Conservation (phyloP, 2,113 vertebrate species). For the Manacus vitellinus region DNA sequence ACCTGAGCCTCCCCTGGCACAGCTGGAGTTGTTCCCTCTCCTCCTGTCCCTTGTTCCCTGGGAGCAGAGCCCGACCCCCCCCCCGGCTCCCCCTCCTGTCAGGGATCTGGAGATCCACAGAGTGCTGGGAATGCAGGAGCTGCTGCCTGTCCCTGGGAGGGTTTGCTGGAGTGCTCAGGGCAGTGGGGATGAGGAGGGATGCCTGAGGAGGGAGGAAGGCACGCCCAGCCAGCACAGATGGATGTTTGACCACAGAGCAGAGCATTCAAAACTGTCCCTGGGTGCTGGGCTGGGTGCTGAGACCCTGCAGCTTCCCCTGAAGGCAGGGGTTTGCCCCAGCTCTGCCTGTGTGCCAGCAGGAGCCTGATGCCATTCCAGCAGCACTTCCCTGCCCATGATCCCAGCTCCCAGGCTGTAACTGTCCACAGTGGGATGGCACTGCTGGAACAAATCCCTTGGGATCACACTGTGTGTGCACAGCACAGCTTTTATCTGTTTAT, state of each 20-base stretch:
- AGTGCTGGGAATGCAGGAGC: not conserved
- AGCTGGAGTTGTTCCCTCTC: too few relatives aligned
- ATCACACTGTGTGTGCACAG: not conserved
- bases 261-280: not conserved
- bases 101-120: not conserved
- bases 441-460: not conserved
- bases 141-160: not conserved
- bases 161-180: not conserved
- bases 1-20: too few relatives aligned
- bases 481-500: not conserved
- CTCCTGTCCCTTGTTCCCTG: too few relatives aligned
- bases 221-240: not conserved
- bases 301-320: not conserved
- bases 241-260: accelerated
- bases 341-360: too few relatives aligned
- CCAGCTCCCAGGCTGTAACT: not conserved
- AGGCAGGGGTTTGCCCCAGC: not conserved
- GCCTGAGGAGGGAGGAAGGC: not conserved
- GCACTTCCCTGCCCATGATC: not conserved
- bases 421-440: not conserved
- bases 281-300: not conserved
- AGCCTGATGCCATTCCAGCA: not conserved
- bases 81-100: not conserved
- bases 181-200: not conserved
- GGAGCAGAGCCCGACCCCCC: too few relatives aligned